Percentiles rank a stretch among this genome's conserved stretches.
These are phyloP conservation scores for Manis javanica DNA, from an alignment of 2,797 vertebrate genomes.

Conservation along the genomic window DNA sequence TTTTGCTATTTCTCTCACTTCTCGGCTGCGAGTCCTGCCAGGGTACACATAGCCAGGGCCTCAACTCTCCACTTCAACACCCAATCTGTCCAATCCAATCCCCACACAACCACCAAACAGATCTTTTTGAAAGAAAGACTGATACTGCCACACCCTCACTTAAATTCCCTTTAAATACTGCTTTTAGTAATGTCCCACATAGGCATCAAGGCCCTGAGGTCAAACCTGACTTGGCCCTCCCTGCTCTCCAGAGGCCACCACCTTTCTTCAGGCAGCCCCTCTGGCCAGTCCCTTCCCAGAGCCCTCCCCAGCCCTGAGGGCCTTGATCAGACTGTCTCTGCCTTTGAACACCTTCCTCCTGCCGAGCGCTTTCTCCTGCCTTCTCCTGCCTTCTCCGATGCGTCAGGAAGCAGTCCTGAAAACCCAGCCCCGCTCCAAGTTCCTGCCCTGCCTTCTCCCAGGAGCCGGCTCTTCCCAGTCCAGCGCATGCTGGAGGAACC, in stretches of 20 bases:
- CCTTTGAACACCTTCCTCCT: neutral
- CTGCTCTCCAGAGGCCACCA: neutral
- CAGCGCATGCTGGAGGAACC: neutral
- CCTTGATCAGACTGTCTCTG: neutral
- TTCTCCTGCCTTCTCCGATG: no score
- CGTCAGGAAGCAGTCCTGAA: neutral
- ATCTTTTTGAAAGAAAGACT: slow-evolving; percentile 9
- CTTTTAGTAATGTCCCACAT: neutral
- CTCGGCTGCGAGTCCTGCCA: neutral
- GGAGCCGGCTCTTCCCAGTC: neutral
- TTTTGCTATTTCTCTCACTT: neutral
- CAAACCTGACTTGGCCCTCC: neutral
- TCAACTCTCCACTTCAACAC: neutral
- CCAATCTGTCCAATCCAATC: slow-evolving; percentile 10
- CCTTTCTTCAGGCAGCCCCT: neutral
- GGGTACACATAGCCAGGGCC: neutral
- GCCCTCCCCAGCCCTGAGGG: neutral
- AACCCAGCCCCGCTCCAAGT: neutral
- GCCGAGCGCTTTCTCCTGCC: neutral
- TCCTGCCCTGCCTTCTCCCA: neutral
- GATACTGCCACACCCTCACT: neutral
- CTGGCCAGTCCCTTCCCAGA: neutral
- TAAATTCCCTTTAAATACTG: neutral
- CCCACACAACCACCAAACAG: neutral
- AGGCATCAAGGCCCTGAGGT: neutral